These are phyloP conservation scores for Trialeurodes vaporariorum DNA, from an alignment of 1,140 invertebrate genomes.

Conservation along the genomic window DNA sequence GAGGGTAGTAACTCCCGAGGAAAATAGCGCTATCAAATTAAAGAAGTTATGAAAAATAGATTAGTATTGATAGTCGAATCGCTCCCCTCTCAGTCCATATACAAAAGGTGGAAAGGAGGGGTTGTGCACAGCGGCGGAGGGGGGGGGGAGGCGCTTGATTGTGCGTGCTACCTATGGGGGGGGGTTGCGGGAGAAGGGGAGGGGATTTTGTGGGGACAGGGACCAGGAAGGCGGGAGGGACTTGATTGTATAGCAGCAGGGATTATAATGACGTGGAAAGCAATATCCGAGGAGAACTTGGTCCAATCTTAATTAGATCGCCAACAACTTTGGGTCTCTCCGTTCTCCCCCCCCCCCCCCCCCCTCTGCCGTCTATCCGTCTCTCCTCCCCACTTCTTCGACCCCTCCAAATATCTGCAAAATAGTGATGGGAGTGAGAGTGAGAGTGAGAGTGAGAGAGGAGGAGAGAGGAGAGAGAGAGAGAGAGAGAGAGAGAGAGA, in stretches of 20 bases:
- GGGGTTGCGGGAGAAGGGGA: background rate
- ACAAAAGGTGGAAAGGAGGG: no score
- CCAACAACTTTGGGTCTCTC: background rate
- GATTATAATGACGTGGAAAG: background rate
- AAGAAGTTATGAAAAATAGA: constrained; percentile 1
- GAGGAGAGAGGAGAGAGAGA: background rate
- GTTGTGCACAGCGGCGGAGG: background rate
- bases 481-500: background rate
- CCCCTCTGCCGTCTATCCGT: background rate
- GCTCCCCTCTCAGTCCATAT: no score
- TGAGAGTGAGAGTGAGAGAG: no score
- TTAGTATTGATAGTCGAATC: background rate
- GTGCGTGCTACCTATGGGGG: background rate
- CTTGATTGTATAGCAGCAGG: background rate
- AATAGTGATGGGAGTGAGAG: background rate
- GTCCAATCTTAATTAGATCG: background rate
- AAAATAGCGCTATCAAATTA: background rate
- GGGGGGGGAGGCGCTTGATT: background rate
- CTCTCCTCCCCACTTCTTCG: background rate
- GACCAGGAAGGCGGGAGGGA: background rate
- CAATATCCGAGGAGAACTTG: background rate
- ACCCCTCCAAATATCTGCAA: background rate
- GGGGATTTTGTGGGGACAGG: background rate
- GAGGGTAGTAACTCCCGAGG: no score
- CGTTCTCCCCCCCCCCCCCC: background rate